Evolutionary conservation across 2,888 invertebrate species (phyloP).

Genomic region (Leucozona laternaria): DNA sequence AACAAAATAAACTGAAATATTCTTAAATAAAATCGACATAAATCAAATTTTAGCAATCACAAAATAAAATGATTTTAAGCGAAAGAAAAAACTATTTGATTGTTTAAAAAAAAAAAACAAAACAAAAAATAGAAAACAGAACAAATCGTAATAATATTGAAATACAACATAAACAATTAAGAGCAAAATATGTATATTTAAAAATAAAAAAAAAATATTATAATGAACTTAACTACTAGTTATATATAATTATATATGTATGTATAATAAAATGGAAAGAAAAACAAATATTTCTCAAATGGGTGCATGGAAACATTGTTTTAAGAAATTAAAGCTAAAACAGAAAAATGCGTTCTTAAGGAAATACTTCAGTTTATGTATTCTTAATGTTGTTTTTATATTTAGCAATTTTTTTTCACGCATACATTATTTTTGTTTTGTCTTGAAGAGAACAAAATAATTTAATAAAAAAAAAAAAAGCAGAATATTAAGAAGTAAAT

Average conservation of each 20-base stretch:
- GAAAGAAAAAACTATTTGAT: background rate
- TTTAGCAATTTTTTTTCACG: conserved; percentile 61
- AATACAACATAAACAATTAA: conserved; percentile 39
- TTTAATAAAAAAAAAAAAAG: conserved; percentile 20
- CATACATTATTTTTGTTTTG: conserved; percentile 24
- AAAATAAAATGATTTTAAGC: conserved; percentile 13
- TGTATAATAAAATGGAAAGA: conserved; percentile 4
- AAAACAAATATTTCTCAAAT: conserved; percentile 47
- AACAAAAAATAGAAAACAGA: conserved; percentile 10
- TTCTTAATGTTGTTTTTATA: conserved; percentile 63
- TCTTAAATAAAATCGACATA: conserved; percentile 58
- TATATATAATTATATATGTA: conserved; percentile 14
- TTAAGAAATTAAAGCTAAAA: conserved; percentile 31
- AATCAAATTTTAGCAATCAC: conserved; percentile 58
- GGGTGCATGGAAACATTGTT: conserved; percentile 64
- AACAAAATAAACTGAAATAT: conserved; percentile 45
- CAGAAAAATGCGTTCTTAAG: conserved; percentile 16
- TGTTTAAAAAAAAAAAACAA: conserved; percentile 3
- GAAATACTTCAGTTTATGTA: conserved; percentile 46
- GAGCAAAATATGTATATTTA: conserved; percentile 45
- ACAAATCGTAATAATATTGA: conserved; percentile 14
- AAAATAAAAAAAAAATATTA: conserved; percentile 49
- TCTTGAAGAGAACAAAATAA: conserved; percentile 34
- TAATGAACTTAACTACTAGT: conserved; percentile 48
- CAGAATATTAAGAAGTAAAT: conserved; percentile 43